Base-by-base conservation (phyloP, 2,888 invertebrate species). In the Liposcelis brunnea region DNA sequence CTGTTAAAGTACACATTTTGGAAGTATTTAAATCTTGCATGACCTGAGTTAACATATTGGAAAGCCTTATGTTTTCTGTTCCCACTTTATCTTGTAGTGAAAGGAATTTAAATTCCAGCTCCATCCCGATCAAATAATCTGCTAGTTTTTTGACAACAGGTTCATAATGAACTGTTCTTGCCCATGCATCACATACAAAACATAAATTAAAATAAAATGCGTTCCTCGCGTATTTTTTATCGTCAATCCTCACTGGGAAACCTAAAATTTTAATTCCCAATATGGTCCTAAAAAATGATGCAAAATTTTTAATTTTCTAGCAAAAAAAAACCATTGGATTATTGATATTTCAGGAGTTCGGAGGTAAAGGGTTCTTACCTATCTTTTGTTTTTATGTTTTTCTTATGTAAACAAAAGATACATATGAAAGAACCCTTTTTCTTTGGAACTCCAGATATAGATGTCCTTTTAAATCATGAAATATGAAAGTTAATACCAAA, bases 131-230 rank as follows among this genome's bases (percentile, higher is more conserved):
- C 60, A 95, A 67, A 64, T 91, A 94, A 58, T 89, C 86, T 0
- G 91, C 85, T 43, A 95, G 73, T 61, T 95, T 95, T 57, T 85
- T 89, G 0, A 95, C 87, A 7, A 94, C 85, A 0, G 89, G 80
- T 58, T 95, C 94, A 62, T 93, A 94, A 56, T 89, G 90, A 2
- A 86, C 82, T 0, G 91, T 89, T 47, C 87, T 74, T 1, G 89
- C 82, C 68, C 80, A 78, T 44, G 85, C 80, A 58, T 90, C 86
- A 58, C 90, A 93, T 0, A 94, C 90, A 59, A 95, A 90, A 62
- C 93, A 93, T 26, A 91, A 64, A 65, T 95, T 95, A 66, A 95
- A 95, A 50, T 91, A 80, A 56, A 89, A 85, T n/a, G 87, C 86
- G 65, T 95, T 95, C 45, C 95, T 70, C 11, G 80, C 80, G 65